Evolutionary conservation across 2,888 invertebrate genomes (phyloP).

Genomic region (Idaea dimidiata): DNA sequence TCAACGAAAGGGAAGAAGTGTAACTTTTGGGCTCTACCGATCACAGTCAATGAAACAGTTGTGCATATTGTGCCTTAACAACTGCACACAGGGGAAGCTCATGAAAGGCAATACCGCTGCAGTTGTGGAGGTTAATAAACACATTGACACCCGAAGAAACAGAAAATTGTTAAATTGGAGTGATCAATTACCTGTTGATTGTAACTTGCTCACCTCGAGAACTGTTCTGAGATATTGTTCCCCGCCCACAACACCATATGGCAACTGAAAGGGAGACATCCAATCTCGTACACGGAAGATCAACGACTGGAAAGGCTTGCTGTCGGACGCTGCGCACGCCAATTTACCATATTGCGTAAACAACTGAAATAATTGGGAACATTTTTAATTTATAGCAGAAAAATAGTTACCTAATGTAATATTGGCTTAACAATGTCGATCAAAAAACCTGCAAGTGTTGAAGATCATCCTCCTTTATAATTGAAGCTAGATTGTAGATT

Average conservation of each 20-base stretch:
- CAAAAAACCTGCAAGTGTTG: conserved; percentile 88
- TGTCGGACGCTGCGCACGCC: conserved; percentile 94
- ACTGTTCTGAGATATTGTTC: conserved; percentile 84
- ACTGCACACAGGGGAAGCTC: no score
- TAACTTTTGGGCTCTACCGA: no score
- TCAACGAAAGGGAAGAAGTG: no score
- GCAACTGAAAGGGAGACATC: conserved; percentile 94
- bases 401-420: not conserved
- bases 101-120: not conserved
- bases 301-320: conserved; percentile 89
- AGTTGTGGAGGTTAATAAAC: not conserved
- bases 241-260: conserved; percentile 92
- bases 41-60: no score
- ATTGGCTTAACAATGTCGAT: not conserved
- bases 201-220: conserved; percentile 13
- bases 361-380: conserved; percentile 16
- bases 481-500: conserved; percentile 89
- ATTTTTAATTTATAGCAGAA: not conserved
- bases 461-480: conserved; percentile 96
- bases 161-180: no score
- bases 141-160: no score
- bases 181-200: not conserved
- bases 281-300: conserved; percentile 93
- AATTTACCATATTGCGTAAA: conserved; percentile 76
- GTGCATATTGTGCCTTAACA: no score